Evolutionary conservation across 2,797 vertebrate species (phyloP), one percentile per base, ranked within the genome.

Genomic region (Aldrovandia affinis): DNA sequence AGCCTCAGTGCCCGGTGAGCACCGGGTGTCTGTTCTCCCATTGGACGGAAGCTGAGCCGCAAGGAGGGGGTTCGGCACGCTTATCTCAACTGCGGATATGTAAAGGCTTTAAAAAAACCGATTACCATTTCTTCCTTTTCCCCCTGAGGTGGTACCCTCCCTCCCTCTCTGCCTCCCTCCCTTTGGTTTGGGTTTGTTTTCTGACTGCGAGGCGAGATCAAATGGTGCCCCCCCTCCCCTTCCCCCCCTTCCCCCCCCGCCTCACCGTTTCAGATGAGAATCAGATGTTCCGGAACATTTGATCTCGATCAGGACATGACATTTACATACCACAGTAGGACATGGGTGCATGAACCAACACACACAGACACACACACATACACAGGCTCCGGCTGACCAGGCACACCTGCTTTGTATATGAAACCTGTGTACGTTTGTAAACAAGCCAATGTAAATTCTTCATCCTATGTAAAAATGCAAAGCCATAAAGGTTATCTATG

Each of bases 301-400:
- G n/a, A 78, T 57, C 36, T 36, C 0, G 33, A 50, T 83, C 81
- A 28, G 20, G 25, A 42, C 20, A 8, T 28, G 52, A 54, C 10
- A 83, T 83, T 78, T 80, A 80, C 65, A 80, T 57, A 83, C 39
- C n/a, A 47, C n/a, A 57, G 82, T n/a, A 61, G 39, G 39, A 77
- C 42, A 50, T 3, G 7, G 28, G 30, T 44, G 39, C 39, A 22
- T 10, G 10, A 42, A 44, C 20, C 36, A 20, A 8, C 14, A 22
- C 68, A 73, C 33, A 39, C 36, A 73, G 18, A 73, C 68, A 20
- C 33, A 20, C 36, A 73, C 25, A 20, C 15, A 22, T 9, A 42
- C 20, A 22, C 36, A 77, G 70, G 78, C 70, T 25, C 61, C 42
- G 14, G 52, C 79, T 52, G 6, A 2, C 28, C 57, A 54, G 25